Conservation (phyloP, 2,797 vertebrate genomes). For the Propithecus perrieri region DNA sequence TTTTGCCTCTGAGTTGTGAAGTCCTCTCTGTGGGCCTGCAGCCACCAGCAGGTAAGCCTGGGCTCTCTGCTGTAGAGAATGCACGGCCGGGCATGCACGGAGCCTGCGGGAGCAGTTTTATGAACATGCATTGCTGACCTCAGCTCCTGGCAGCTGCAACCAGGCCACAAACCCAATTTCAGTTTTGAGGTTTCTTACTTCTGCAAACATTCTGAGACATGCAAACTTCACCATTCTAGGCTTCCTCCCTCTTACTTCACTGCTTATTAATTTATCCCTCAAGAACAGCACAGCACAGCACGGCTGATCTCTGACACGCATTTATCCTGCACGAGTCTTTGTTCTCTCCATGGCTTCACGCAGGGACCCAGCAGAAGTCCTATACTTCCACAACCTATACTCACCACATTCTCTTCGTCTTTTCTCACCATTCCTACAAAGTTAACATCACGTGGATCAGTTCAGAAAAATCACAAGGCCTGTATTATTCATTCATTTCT, state of each 20-base stretch:
- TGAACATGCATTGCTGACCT: background rate
- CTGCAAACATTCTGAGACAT: background rate
- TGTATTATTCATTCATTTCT: background rate
- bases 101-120: background rate
- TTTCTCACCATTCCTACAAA: background rate
- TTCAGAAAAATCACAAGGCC: background rate
- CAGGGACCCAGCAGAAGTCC: background rate
- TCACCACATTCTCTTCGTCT: background rate
- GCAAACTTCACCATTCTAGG: background rate
- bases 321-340: background rate
- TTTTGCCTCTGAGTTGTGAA: background rate
- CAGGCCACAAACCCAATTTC: background rate
- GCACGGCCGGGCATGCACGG: rapidly evolving
- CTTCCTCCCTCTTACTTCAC: background rate
- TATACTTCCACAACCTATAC: background rate
- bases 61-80: background rate
- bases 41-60: background rate
- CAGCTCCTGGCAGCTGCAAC: background rate
- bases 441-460: background rate
- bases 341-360: background rate
- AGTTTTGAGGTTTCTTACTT: background rate
- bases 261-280: background rate
- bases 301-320: background rate
- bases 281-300: background rate
- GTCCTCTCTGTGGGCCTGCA: background rate